phyloP scores from a whole-genome alignment of 2,113 vertebrate genomes.

The Pelvicachromis taeniatus region DNA sequence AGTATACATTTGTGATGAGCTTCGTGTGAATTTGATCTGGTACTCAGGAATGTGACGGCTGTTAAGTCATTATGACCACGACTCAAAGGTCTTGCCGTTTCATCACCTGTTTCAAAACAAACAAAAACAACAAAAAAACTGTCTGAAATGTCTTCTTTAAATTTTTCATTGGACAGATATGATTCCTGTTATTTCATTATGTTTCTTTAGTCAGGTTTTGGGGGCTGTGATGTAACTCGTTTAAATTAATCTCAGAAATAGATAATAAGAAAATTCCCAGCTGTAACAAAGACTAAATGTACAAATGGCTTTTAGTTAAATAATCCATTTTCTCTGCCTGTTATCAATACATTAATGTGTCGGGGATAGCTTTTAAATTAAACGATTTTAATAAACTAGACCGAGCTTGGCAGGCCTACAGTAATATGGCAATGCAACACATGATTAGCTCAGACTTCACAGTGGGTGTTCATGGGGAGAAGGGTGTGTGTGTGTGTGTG shows the following conservation, averaged over 20 bases:
- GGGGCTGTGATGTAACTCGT: neutral
- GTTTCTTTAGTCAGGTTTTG: neutral
- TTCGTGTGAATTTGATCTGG: constrained; percentile 22
- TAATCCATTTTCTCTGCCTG: neutral
- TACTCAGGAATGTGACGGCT: constrained; percentile 28
- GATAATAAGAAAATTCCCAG: neutral
- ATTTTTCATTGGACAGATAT: neutral
- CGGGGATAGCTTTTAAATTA: neutral
- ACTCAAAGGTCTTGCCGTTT: constrained; percentile 31
- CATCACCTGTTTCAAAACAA: neutral
- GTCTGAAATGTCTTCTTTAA: neutral
- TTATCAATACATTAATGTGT: neutral
- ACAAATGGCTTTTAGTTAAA: neutral
- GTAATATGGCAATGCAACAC: neutral
- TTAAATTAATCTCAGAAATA: neutral
- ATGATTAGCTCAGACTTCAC: neutral
- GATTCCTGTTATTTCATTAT: neutral
- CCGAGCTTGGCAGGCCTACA: neutral
- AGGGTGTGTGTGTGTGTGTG: neutral
- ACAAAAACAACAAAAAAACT: neutral
- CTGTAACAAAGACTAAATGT: neutral
- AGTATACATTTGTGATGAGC: constrained; percentile 63
- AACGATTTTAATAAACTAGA: neutral
- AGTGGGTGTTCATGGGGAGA: neutral
- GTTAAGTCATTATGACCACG: constrained; percentile 17